Evolutionary conservation across 1,140 invertebrate species (phyloP), one percentile per base, ranked within the genome.

Genomic region (Ylistrum balloti): DNA sequence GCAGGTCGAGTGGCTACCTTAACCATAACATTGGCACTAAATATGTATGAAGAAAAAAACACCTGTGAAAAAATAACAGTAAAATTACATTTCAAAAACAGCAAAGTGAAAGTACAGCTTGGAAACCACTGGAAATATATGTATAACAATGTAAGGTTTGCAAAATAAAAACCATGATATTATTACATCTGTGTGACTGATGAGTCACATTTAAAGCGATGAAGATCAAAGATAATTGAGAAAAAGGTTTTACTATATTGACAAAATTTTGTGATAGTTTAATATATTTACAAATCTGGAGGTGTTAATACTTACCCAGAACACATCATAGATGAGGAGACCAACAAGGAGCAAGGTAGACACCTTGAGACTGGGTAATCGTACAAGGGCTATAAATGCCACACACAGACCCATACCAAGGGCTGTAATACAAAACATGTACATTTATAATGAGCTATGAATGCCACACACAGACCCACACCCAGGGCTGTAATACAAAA

Each of bases 21-120:
- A 89, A 99, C 99, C 99, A 99, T 99, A 89, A 99, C 98, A 95
- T 99, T 99, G 94, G 99, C 98, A 96, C 98, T 99, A 97, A 99
- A 99, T 95, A 99, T 99, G 95, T 99, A 99, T 0, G 98, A 99
- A 9, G 99, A 99, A 97, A 99, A 99, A 96, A 99, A 99, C 33
- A 99, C 97, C 96, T 97, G 94, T 85, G 96, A 96, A 88, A 90
- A 13, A 92, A 91, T 33, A 45, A 90, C 41, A 45, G 41, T 1
- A 15, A 45, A 45, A 0, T 45, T 45, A 45, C 17, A 45, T n/a
- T n/a, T n/a, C n/a, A n/a, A n/a, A n/a, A n/a, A n/a, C n/a, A n/a
- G n/a, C n/a, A n/a, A n/a, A n/a, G n/a, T n/a, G n/a, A n/a, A n/a
- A n/a, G n/a, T n/a, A n/a, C n/a, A n/a, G n/a, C n/a, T n/a, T n/a